These are phyloP conservation scores for Tachuris rubrigastra DNA, from an alignment of 2,113 vertebrate genomes.

Conservation along the genomic window DNA sequence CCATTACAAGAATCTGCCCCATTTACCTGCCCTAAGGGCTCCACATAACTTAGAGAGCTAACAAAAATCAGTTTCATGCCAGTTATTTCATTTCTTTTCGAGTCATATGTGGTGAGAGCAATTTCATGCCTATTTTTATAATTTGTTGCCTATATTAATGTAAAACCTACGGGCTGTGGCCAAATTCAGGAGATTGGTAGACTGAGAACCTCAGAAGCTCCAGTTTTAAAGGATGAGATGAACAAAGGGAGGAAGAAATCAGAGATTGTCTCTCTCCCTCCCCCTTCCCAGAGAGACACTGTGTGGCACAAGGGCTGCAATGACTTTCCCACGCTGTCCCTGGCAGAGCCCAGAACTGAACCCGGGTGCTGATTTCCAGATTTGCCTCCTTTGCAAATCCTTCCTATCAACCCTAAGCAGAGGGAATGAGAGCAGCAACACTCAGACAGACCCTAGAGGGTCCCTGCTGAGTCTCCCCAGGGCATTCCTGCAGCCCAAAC, in stretches of 20 bases:
- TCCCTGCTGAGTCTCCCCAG: background rate
- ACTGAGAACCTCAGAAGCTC: background rate
- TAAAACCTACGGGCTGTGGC: background rate
- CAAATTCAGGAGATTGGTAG: background rate
- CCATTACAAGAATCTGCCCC: background rate
- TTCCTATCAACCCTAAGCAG: background rate
- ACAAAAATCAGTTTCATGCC: background rate
- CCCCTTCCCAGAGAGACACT: background rate
- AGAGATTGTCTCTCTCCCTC: background rate
- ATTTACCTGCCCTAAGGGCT: background rate
- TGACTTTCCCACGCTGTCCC: background rate
- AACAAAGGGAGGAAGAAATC: conserved; percentile 49
- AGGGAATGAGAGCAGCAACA: background rate
- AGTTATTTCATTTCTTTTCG: background rate
- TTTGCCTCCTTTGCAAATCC: background rate
- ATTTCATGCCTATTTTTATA: background rate
- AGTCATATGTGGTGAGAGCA: background rate
- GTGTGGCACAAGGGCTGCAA: background rate
- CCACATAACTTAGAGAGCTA: background rate
- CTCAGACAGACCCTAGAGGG: background rate
- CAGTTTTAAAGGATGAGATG: background rate
- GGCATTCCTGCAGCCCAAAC: background rate
- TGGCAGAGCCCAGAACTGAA: background rate
- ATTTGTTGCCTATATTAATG: background rate
- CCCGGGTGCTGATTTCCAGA: background rate